These are phyloP conservation scores for Arctocebus calabarensis DNA, from an alignment of 2,797 vertebrate species.

Conservation along the genomic window DNA sequence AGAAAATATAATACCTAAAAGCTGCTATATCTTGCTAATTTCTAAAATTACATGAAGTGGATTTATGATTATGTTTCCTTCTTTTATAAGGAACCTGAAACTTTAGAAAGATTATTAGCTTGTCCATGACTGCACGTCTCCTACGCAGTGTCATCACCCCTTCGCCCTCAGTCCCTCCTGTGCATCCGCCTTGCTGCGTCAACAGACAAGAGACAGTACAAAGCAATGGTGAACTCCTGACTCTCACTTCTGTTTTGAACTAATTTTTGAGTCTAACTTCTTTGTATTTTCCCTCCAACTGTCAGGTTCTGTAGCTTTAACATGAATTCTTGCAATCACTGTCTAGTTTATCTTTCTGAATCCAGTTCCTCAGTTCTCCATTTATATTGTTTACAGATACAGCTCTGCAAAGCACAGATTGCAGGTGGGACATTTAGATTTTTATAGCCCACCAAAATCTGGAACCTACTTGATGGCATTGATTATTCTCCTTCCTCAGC, in stretches of 20 bases:
- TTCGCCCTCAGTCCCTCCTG: background rate
- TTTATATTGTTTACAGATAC: background rate
- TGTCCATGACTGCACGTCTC: background rate
- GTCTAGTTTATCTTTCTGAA: background rate
- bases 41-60: background rate
- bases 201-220: background rate
- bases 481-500: background rate
- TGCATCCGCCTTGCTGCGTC: background rate
- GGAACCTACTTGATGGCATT: background rate
- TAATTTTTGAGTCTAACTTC: background rate
- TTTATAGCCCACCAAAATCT: background rate
- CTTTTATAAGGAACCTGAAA: background rate
- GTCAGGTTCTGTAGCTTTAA: background rate
- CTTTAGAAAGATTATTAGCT: constrained; percentile 17
- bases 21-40: background rate
- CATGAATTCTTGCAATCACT: background rate
- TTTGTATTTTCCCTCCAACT: background rate
- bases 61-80: background rate
- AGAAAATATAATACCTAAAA: background rate
- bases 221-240: background rate
- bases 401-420: background rate
- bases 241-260: background rate
- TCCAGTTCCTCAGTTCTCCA: background rate
- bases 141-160: background rate
- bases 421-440: background rate